These are phyloP conservation scores for Erethizon dorsatum DNA, from an alignment of 2,797 vertebrate species.

Conservation along the genomic window DNA sequence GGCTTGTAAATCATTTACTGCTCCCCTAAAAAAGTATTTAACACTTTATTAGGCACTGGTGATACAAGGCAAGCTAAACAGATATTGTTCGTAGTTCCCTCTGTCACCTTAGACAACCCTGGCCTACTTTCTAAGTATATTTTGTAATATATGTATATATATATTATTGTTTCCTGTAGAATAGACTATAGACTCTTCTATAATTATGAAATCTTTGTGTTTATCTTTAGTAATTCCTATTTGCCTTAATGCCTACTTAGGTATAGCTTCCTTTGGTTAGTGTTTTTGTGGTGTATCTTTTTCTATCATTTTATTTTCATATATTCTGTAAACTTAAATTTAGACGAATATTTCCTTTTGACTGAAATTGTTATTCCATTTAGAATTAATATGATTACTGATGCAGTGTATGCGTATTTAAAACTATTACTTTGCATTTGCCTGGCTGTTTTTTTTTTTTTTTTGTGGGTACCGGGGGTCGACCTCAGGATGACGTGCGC, in stretches of 20 bases:
- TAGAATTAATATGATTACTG: background rate
- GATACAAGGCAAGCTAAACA: background rate
- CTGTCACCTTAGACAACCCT: background rate
- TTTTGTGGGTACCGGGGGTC: too few relatives aligned
- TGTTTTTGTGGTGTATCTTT: background rate
- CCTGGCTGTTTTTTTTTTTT: background rate
- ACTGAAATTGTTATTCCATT: background rate
- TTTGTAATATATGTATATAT: background rate
- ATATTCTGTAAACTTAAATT: background rate
- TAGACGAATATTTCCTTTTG: background rate
- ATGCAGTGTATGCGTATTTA: background rate
- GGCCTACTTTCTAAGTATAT: background rate
- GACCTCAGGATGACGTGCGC: too few relatives aligned
- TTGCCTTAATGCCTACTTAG: background rate
- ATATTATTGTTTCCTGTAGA: background rate
- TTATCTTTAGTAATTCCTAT: background rate
- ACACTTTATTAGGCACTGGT: background rate
- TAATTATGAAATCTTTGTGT: background rate
- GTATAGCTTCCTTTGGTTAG: constrained; percentile 7
- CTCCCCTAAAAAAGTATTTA: background rate
- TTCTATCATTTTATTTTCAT: background rate
- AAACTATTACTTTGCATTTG: background rate
- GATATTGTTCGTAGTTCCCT: background rate
- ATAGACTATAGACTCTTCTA: background rate
- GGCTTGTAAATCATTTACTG: background rate